These are phyloP conservation scores for Amphipoea lucens DNA, from an alignment of 2,888 invertebrate genomes.

Conservation along the genomic window DNA sequence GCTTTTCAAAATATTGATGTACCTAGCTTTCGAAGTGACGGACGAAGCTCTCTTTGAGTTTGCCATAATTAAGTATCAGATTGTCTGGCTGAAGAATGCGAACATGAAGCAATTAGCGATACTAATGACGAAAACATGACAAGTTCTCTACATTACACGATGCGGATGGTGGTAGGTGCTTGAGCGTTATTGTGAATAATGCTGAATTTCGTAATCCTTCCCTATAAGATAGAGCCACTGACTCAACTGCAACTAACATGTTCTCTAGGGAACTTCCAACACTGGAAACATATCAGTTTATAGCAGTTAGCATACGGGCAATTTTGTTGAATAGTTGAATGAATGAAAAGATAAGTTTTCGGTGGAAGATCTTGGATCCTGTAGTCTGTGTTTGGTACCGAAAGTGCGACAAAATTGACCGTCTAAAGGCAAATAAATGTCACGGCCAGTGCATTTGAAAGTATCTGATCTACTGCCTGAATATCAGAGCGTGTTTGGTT, in stretches of 20 bases:
- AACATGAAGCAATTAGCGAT: not conserved
- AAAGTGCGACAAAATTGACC: not conserved
- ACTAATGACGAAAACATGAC: not conserved
- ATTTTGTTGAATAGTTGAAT: not conserved
- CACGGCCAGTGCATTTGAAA: constrained; percentile 42
- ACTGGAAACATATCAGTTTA: not conserved
- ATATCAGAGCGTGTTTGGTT: not conserved
- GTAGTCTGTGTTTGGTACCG: not conserved
- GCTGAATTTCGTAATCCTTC: not conserved
- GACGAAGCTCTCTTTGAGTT: not conserved
- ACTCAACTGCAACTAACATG: not conserved
- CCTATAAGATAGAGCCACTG: not conserved
- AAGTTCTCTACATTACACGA: not conserved
- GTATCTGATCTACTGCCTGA: constrained; percentile 2
- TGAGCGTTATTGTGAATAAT: not conserved
- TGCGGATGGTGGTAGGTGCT: not conserved
- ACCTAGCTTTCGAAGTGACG: not conserved
- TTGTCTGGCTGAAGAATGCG: not conserved
- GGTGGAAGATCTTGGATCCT: constrained; percentile 1
- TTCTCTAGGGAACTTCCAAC: not conserved
- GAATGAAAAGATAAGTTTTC: not conserved
- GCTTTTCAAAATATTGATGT: constrained; percentile 12
- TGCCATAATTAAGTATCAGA: not conserved
- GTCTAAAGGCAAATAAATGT: constrained; percentile 38
- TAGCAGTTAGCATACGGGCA: not conserved